Percentiles rank a stretch among this genome's conserved stretches.
Conservation (phyloP, 2,888 invertebrate genomes). For the Nematopogon swammerdamellus region DNA sequence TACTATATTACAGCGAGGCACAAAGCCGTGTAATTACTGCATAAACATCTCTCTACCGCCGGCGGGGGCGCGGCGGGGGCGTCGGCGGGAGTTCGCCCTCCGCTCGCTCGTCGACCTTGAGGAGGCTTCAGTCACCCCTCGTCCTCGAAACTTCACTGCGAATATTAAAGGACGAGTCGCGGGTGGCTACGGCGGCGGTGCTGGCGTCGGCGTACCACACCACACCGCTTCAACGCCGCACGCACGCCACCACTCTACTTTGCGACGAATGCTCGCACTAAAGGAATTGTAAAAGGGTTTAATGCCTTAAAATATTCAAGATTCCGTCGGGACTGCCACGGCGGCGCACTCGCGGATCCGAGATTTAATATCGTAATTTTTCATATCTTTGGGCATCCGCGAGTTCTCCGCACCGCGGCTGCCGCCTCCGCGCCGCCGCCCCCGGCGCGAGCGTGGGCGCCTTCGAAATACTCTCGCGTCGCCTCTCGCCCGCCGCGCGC, state of each 20-base stretch:
- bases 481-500: slow-evolving; percentile 3
- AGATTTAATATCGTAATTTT: neutral
- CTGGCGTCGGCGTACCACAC: neutral
- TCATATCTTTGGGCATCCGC: neutral
- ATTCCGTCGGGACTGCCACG: neutral
- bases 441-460: neutral
- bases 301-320: neutral
- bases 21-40: neutral
- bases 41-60: slow-evolving; percentile 1
- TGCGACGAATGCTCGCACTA: neutral
- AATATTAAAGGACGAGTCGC: neutral
- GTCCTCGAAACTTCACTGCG: neutral
- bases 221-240: too few species aligned
- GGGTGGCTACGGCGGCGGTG: neutral
- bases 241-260: too few species aligned
- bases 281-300: neutral
- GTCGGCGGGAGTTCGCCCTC: slow-evolving; percentile 2
- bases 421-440: too few species aligned
- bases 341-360: neutral
- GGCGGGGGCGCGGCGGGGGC: slow-evolving; percentile 6
- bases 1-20: neutral
- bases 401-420: neutral
- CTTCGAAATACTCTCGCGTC: neutral
- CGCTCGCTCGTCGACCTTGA: slow-evolving; percentile 2
- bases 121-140: neutral